Evolutionary conservation across 2,113 vertebrate species (phyloP), one percentile per base, ranked within the genome.

Genomic region (Xenus cinereus): DNA sequence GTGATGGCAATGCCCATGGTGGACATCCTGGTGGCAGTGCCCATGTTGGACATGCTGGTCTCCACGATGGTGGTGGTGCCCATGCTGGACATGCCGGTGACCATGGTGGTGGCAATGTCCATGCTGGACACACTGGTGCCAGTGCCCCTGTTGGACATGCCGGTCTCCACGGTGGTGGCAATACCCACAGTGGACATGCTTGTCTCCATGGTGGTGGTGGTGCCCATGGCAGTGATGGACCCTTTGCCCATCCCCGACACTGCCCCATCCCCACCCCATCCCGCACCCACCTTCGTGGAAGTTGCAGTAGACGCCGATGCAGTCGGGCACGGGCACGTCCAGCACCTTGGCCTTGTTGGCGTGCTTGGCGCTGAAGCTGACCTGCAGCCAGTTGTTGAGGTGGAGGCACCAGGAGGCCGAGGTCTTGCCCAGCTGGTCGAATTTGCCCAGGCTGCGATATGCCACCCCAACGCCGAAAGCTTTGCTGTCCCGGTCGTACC

Each of bases 351-450:
- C 99, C 97, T 99, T 99, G 98, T 99, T 99, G 98, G 99, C 99
- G 78, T 99, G 99, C 96, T 99, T 99, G 95, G 99, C 99, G 1
- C 98, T 99, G 97, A 99, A 99, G 97, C 98, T 99, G 98, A 99
- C 98, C 98, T 99, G 99, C 69, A 99, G 98, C 99, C 99, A 99
- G 98, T 99, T 99, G 98, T 99, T 99, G 80, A 99, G 98, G 77
- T 99, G 99, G 90, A 99, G 98, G 97, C 99, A 99, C 99, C 99
- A 99, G 60, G 99, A 99, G 0, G 99, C 98, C 0, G 97, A 86
- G 12, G 98, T 99, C 96, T 99, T 99, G 89, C 99, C 99, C 96
- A 99, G 95, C 98, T 99, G 99, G 96, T 99, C 99, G 1, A 99
- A 99, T n/a, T 98, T 98, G 51, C 99, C 99, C 54, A 99, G 98